phyloP scores from a whole-genome alignment of 2,113 vertebrate genomes.

The Ammodytes dubius region DNA sequence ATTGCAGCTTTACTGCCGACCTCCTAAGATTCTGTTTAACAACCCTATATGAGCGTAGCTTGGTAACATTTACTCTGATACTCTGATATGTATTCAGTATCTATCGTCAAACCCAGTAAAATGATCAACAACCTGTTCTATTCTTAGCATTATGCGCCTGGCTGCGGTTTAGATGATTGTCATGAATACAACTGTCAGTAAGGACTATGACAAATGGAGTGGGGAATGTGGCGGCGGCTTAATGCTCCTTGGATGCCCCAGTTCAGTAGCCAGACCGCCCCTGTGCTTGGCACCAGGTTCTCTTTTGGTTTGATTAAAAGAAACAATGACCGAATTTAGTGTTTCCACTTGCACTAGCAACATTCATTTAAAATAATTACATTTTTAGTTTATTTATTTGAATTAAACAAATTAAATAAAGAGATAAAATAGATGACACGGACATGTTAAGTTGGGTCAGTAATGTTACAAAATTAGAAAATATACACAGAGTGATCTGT shows the following conservation, averaged over 20 bases:
- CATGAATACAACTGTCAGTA: constrained; percentile 49
- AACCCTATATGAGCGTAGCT: not conserved
- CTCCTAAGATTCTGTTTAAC: not conserved
- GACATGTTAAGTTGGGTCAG: too few species aligned
- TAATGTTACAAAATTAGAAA: too few species aligned
- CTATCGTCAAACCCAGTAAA: constrained; percentile 11
- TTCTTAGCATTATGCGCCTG: constrained; percentile 41
- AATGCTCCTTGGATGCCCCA: constrained; percentile 30
- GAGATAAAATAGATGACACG: too few species aligned
- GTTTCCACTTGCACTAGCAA: not conserved
- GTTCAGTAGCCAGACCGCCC: constrained; percentile 33
- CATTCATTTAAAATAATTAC: not conserved
- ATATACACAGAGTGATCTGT: not conserved
- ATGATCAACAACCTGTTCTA: constrained; percentile 25
- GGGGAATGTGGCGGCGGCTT: constrained; percentile 45
- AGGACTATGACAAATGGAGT: constrained; percentile 30
- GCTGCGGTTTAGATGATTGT: constrained; percentile 48
- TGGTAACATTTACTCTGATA: constrained; percentile 13
- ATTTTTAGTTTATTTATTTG: not conserved
- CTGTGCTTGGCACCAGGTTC: constrained; percentile 19
- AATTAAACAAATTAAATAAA: too few species aligned
- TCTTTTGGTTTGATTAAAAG: not conserved
- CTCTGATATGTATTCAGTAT: not conserved
- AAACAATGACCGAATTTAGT: not conserved
- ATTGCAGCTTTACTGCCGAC: not conserved